These are phyloP conservation scores for Heliocidaris tuberculata DNA, from an alignment of 35 echinoderm and acorn worm genomes.

Conservation along the genomic window DNA sequence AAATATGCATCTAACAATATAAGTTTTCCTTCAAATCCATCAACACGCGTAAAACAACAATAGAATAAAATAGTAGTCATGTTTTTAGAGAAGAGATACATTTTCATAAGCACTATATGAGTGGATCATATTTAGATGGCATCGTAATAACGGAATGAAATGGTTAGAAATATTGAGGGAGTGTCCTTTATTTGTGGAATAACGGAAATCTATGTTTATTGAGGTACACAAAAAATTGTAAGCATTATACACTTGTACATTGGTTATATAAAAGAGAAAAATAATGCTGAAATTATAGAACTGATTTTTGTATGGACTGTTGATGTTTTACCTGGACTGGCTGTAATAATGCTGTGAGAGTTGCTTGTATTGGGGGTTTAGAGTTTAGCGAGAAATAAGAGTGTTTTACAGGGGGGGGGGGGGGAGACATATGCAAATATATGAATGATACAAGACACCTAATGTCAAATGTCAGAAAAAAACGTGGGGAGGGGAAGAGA, in stretches of 20 bases:
- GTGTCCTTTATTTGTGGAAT: background rate
- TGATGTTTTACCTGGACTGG: background rate
- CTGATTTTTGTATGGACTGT: background rate
- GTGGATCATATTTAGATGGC: background rate
- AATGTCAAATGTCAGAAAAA: too few relatives aligned
- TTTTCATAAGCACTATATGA: background rate
- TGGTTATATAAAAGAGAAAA: conserved; percentile 49
- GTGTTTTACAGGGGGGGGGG: too few relatives aligned
- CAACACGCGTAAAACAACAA: background rate
- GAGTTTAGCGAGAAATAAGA: too few relatives aligned
- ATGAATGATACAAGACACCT: too few relatives aligned
- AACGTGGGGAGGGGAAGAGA: too few relatives aligned
- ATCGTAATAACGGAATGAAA: background rate
- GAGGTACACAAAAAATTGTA: conserved; percentile 31
- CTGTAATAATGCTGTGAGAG: too few relatives aligned
- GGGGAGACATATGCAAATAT: too few relatives aligned
- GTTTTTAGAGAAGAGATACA: background rate
- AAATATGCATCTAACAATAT: background rate
- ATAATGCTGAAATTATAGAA: conserved; percentile 43
- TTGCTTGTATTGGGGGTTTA: too few relatives aligned
- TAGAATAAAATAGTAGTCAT: background rate
- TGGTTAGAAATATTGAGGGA: background rate
- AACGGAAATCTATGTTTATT: background rate
- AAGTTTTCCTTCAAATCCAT: background rate
- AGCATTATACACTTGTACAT: conserved; percentile 54